Conservation (phyloP, 2,113 vertebrate genomes). For the Hyperopisus bebe region DNA sequence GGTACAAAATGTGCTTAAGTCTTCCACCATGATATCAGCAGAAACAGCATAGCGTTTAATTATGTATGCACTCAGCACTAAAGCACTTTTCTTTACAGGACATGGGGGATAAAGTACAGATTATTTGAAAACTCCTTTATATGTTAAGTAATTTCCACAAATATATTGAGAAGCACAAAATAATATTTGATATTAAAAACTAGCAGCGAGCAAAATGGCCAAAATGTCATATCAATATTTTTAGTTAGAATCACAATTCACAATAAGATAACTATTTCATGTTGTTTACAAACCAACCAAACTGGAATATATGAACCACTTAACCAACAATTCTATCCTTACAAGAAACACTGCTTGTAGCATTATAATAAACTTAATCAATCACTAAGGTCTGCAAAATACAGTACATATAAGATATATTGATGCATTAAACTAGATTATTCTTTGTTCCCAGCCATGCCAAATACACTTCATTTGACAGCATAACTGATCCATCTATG, state of each 20-base stretch:
- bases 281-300: background rate
- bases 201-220: background rate
- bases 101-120: background rate
- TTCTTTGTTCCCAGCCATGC: background rate
- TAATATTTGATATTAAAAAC: background rate
- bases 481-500: background rate
- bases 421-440: background rate
- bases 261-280: background rate
- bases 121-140: background rate
- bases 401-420: background rate
- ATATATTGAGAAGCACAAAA: background rate
- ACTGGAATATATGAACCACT: background rate
- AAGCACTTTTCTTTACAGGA: background rate
- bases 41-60: background rate
- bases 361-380: background rate
- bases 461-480: background rate
- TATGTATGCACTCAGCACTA: background rate
- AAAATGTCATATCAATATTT: background rate
- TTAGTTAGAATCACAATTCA: too few species aligned
- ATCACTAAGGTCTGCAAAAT: background rate
- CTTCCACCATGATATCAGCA: background rate
- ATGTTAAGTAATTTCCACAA: background rate
- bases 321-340: background rate
- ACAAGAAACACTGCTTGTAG: background rate
- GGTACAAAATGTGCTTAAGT: background rate